Evolutionary conservation across 2,797 vertebrate species (phyloP).

Genomic region (Perdix hodgsoniae): DNA sequence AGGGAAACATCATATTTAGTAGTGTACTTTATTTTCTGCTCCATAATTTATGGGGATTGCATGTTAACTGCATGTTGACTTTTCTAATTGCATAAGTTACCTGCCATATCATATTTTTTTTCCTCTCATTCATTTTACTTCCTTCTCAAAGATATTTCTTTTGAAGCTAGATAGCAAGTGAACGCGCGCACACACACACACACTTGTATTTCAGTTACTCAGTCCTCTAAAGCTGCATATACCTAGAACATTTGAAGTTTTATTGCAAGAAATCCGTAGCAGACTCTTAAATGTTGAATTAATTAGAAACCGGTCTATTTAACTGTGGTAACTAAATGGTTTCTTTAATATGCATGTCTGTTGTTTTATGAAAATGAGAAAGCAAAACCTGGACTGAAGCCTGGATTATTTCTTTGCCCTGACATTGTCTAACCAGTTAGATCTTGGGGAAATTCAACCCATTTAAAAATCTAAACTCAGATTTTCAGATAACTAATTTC

Average conservation of each 20-base stretch:
- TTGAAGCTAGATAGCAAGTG: not conserved
- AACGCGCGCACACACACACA: not conserved
- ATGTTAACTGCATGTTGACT: not conserved
- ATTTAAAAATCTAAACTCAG: not conserved
- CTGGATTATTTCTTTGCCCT: not conserved
- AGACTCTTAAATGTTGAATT: not conserved
- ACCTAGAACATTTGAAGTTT: not conserved
- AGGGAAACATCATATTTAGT: not conserved
- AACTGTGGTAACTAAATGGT: not conserved
- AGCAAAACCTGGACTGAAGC: not conserved
- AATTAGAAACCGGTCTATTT: not conserved
- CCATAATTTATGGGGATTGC: not conserved
- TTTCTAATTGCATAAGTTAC: not conserved
- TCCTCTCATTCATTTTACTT: not conserved
- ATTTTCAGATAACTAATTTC: not conserved
- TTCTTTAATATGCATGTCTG: not conserved
- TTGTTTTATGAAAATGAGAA: not conserved
- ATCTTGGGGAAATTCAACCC: not conserved
- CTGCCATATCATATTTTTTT: not conserved
- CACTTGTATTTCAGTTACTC: not conserved
- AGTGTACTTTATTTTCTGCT: conserved; percentile 8
- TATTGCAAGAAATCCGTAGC: not conserved
- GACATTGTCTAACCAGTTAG: not conserved
- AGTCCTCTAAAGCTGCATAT: accelerated
- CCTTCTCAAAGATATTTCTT: not conserved